Conservation (phyloP, 2,888 invertebrate species). For the Drosophila kambysellisi region DNA sequence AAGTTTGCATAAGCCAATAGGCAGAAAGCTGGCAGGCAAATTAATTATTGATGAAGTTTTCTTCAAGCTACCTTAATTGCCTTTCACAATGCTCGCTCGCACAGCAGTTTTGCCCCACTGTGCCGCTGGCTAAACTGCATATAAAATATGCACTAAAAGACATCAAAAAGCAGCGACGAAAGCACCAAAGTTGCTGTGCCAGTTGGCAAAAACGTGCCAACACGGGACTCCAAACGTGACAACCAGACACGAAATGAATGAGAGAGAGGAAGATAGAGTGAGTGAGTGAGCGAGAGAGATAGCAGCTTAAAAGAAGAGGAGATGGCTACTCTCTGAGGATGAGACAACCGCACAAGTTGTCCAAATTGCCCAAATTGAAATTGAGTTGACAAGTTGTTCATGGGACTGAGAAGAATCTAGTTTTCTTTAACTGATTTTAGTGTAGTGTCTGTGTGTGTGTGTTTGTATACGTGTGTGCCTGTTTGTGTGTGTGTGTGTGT, state of each 20-base stretch:
- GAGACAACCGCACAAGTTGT: slow-evolving; percentile 75
- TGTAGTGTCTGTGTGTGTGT: not conserved
- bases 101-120: slow-evolving; percentile 48
- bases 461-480: not conserved
- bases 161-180: slow-evolving; percentile 72
- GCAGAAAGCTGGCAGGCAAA: not conserved
- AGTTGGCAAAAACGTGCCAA: slow-evolving; percentile 67
- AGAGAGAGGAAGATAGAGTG: not conserved
- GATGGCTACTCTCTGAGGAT: slow-evolving; percentile 30
- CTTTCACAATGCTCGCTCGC: slow-evolving; percentile 12
- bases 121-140: slow-evolving; percentile 73
- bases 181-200: slow-evolving; percentile 68
- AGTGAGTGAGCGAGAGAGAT: slow-evolving; percentile 3
- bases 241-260: slow-evolving; percentile 16
- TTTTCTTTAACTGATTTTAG: slow-evolving; percentile 23
- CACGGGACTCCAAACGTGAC: slow-evolving; percentile 71
- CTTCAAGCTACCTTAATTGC: slow-evolving; percentile 19
- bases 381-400: slow-evolving; percentile 78
- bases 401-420: slow-evolving; percentile 41
- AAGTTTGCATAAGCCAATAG: not conserved
- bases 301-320: too few relatives aligned
- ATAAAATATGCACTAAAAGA: slow-evolving; percentile 77
- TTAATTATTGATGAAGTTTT: slow-evolving; percentile 26
- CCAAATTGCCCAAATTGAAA: slow-evolving; percentile 81
- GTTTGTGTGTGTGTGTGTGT: not conserved